These are phyloP conservation scores for Hormiphora californensis DNA, from an alignment of 37 sponge, comb jelly and placozoan species.

Conservation along the genomic window DNA sequence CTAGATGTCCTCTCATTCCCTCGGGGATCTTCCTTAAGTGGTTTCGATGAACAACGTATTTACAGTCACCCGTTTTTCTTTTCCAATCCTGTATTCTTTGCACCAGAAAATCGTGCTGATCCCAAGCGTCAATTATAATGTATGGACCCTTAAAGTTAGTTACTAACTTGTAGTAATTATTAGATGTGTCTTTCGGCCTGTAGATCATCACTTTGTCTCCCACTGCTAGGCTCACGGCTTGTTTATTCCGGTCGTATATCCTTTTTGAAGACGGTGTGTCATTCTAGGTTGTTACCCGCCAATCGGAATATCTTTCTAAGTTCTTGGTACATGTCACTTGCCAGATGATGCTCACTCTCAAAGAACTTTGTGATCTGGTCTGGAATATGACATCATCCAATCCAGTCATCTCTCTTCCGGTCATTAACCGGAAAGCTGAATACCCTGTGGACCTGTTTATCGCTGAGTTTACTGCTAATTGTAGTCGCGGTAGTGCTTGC, in stretches of 20 bases:
- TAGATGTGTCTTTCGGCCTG: neutral
- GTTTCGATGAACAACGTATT: neutral
- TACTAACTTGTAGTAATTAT: neutral
- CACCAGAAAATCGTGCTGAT: neutral
- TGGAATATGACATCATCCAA: neutral
- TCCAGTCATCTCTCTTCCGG: neutral
- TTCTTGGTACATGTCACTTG: neutral
- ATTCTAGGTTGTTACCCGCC: neutral
- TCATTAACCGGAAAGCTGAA: neutral
- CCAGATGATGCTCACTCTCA: constrained; percentile 4
- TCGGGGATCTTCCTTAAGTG: constrained; percentile 10
- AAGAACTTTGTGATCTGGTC: neutral
- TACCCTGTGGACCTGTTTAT: neutral
- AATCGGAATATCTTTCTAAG: neutral
- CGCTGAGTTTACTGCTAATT: neutral
- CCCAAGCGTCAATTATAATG: neutral
- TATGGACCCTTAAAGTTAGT: neutral
- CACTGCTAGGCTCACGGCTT: neutral
- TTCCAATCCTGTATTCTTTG: neutral
- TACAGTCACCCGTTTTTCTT: too few relatives aligned
- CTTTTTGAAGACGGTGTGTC: neutral
- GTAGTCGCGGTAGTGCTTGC: too few relatives aligned
- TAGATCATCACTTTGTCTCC: neutral
- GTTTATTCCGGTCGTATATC: neutral
- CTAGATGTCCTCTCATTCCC: constrained; percentile 6